Percentiles rank a stretch among this genome's conserved stretches.
Conservation (phyloP, 2,113 vertebrate genomes). For the Ondatra zibethicus region DNA sequence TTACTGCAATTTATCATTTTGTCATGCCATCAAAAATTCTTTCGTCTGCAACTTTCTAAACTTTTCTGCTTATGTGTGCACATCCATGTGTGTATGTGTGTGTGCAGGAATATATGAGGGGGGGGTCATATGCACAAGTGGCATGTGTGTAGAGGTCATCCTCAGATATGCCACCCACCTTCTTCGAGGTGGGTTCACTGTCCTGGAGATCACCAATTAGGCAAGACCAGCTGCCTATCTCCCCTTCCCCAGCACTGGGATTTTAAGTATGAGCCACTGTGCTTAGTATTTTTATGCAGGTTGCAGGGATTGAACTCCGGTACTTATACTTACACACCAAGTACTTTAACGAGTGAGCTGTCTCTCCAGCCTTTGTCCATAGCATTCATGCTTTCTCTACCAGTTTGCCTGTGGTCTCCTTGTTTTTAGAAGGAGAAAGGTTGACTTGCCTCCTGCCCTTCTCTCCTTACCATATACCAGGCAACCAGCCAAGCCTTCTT, state of each 20-base stretch:
- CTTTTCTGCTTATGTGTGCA: neutral
- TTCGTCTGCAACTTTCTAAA: neutral
- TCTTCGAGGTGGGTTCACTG: neutral
- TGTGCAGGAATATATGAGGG: neutral
- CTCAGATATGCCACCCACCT: neutral
- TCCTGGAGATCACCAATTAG: neutral
- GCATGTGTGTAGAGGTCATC: no score
- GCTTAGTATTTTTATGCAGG: neutral
- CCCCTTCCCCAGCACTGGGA: neutral
- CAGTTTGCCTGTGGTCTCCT: neutral
- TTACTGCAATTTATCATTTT: neutral
- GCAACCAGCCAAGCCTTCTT: constrained; percentile 6
- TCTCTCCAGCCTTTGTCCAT: neutral
- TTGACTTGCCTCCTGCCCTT: neutral
- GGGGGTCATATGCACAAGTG: neutral
- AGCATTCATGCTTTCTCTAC: neutral
- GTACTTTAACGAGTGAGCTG: neutral
- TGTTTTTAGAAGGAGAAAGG: neutral
- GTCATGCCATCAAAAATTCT: neutral
- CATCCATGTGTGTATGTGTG: neutral
- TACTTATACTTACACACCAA: neutral
- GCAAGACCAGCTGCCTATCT: neutral
- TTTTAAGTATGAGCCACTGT: neutral
- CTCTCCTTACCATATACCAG: constrained; percentile 31
- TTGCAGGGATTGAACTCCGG: neutral